phyloP scores from a whole-genome alignment of 1,140 invertebrate species.

The Papilio polytes region DNA sequence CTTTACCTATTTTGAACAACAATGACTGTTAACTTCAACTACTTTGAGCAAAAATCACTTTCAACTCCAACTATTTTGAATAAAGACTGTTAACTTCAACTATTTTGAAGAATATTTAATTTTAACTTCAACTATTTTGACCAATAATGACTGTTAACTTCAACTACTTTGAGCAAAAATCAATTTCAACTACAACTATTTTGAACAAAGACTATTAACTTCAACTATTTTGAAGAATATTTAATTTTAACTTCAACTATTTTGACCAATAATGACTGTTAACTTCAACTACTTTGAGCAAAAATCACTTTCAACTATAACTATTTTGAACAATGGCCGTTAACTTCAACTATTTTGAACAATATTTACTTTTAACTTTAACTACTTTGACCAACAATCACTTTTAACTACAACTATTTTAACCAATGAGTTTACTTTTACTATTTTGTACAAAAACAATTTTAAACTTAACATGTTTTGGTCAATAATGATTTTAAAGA shows the following conservation, averaged over 20 bases:
- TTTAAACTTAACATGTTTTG: no score
- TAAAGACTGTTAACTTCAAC: no score
- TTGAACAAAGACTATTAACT: background rate
- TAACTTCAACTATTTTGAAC: conserved; percentile 85
- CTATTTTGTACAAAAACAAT: no score
- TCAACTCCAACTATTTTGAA: no score
- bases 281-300: background rate
- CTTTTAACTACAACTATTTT: no score
- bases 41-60: no score
- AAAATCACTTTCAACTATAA: background rate
- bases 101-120: background rate
- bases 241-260: background rate
- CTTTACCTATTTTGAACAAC: no score
- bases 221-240: background rate
- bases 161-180: background rate
- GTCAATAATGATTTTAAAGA: no score
- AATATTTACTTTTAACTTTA: conserved; percentile 89
- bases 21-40: no score
- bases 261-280: background rate
- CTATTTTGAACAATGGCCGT: background rate
- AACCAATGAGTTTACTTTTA: no score
- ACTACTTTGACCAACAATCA: background rate
- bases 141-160: background rate
- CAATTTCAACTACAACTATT: background rate
- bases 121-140: no score